These are phyloP conservation scores for Cephus rjabovi DNA, from an alignment of 2,888 invertebrate genomes.

Conservation along the genomic window DNA sequence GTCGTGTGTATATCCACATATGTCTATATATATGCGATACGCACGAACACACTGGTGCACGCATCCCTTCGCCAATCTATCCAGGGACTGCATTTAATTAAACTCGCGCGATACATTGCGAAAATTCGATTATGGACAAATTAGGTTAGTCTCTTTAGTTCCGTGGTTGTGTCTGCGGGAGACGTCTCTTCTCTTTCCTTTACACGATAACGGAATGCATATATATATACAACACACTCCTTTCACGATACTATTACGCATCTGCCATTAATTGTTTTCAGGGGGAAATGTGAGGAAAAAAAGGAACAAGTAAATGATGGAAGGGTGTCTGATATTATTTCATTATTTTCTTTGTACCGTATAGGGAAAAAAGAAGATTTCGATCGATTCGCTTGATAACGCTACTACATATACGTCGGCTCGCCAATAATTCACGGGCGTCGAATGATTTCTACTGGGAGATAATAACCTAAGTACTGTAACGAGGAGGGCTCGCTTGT, in stretches of 20 bases:
- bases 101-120: constrained; percentile 47
- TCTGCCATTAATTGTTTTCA: neutral
- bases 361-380: neutral
- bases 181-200: too few species aligned
- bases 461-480: constrained; percentile 51
- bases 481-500: constrained; percentile 24
- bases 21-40: too few species aligned
- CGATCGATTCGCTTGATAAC: neutral
- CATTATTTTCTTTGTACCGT: neutral
- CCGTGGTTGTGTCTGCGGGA: too few species aligned
- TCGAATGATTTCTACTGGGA: constrained; percentile 44
- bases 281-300: neutral
- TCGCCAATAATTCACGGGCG: constrained; percentile 39
- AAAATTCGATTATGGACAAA: constrained; percentile 51
- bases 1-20: too few species aligned
- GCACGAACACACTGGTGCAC: too few species aligned
- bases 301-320: neutral
- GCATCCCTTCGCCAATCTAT: too few species aligned
- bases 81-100: constrained; percentile 45
- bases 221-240: too few species aligned
- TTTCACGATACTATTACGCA: too few species aligned
- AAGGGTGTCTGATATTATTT: neutral
- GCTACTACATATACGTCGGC: neutral
- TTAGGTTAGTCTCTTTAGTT: constrained; percentile 39
- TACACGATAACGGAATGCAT: too few species aligned